Base-by-base conservation (phyloP, 2,113 vertebrate genomes). In the Zapornia atra region DNA sequence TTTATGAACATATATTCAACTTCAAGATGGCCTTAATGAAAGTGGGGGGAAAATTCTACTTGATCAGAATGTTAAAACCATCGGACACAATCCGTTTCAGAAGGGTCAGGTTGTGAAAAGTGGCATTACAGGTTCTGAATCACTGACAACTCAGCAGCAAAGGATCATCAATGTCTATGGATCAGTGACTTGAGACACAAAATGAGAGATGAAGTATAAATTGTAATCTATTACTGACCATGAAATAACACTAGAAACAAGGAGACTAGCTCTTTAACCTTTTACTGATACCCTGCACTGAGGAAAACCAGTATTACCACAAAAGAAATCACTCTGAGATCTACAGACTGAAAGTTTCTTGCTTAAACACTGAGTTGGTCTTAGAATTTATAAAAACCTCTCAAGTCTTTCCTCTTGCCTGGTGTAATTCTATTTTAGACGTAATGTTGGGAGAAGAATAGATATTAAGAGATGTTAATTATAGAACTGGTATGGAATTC, bases 1-100 rank as follows among this genome's bases (percentile, higher is more conserved):
- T 95, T 88, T 82, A 85, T 87, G 75, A 87, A 40, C n/a, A 34
- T 70, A 63, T 11, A 80, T 96, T 84, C 83, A 82, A 75, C 72
- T 88, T 89, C n/a, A 85, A 77, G 82, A 48, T 80, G 46, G 66
- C 5, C 36, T 36, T 87, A 85, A 57, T 91, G 86, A 95, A 96
- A 86, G 31, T 57, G 53, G 29, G 25, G 7, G 13, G 36, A 2
- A 44, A 69, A 33, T 82, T 76, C 91, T 69, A 80, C 90, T 93
- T 50, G 36, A 82, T 87, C 42, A 24, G 84, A 70, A 73, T 82
- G 59, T 77, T 91, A 91, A 91, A 82, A 80, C 29, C 21, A 80
- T 65, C 0, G 0, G 84, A 82, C 91, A 61, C 63, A 72, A 70
- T 50, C 40, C 1, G 9, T 90, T 94, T 82, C 77, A 84, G 63